Evolutionary conservation across 2,113 vertebrate genomes (phyloP), one percentile per base, ranked within the genome.

Genomic region (Percopsis transmontana): DNA sequence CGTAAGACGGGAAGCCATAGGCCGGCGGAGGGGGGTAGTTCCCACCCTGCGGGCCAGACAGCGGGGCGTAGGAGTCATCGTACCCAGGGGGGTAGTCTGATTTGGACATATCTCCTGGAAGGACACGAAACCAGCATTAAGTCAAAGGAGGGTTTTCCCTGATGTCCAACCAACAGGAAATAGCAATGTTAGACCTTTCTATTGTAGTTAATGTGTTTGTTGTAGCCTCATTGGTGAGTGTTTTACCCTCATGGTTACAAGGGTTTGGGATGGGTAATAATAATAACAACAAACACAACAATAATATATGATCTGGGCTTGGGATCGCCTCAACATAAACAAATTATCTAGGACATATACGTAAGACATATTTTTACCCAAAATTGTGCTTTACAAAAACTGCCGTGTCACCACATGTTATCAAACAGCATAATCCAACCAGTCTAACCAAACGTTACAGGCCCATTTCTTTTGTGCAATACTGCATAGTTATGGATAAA

Each of bases 41-140:
- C 13, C 80, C 76, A 0, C 80, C 82, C 65, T 91, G 75, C 5
- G 90, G 88, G 20, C 86, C 77, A 14, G 94, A 92, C 1, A 93
- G 72, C 0, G 92, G 87, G 55, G 91, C 91, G 15, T 68, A 59
- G 38, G 76, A 87, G 58, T 95, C 94, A 1, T 97, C 90, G 0
- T 97, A 97, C 0, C 88, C 77, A 0, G 95, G 96, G 0, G 96
- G 97, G 19, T 92, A 95, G 2, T 83, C 93, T 77, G 96, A 94
- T 39, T 85, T 90, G 0, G 95, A 95, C 96, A 97, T 97, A 53
- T 54, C 38, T 41, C 64, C 83, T 90, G 74, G 52, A 39, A 19
- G 15, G 19, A 16, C 13, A 40, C 7, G 23, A n/a, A 42, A 16
- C 8, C 19, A 39, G 33, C 4, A 15, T 15, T 7, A 39, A 3